Conservation (phyloP, 2,888 invertebrate species). For the Crioceris asparagi region DNA sequence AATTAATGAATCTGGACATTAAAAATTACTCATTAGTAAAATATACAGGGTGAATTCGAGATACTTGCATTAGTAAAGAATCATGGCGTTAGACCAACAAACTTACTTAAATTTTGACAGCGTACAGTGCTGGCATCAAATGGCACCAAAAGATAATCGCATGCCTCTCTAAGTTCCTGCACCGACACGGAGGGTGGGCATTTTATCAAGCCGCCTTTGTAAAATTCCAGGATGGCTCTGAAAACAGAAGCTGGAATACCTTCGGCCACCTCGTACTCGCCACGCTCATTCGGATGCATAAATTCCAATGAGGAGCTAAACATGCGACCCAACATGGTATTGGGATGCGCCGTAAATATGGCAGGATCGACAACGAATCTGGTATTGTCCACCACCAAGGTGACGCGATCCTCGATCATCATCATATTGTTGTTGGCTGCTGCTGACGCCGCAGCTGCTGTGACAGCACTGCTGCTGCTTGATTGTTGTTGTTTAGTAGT, state of each 20-base stretch:
- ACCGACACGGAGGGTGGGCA: constrained; percentile 95
- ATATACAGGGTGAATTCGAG: no score
- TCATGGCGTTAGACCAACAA: no score
- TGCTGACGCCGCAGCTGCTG: no score
- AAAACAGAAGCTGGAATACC: constrained; percentile 94
- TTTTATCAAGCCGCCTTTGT: constrained; percentile 79
- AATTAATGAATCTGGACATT: no score
- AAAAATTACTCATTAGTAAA: no score
- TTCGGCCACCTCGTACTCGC: constrained; percentile 93
- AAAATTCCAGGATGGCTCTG: constrained; percentile 89
- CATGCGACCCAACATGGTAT: constrained; percentile 99
- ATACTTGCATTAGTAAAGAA: no score
- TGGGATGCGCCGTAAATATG: constrained; percentile 88
- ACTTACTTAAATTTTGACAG: constrained; percentile 89
- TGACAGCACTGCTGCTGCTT: no score
- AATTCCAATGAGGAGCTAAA: constrained; percentile 87
- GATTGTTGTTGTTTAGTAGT: constrained; percentile 6
- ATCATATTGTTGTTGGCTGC: no score
- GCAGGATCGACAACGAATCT: constrained; percentile 84
- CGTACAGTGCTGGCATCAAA: constrained; percentile 93
- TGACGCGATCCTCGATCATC: constrained; percentile 64
- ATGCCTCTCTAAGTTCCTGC: constrained; percentile 94
- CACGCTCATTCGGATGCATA: constrained; percentile 88
- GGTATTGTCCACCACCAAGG: constrained; percentile 93
- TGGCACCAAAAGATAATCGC: constrained; percentile 95